Evolutionary conservation across 1,140 invertebrate species (phyloP), one percentile per base, ranked within the genome.

Genomic region (Neodiprion pinetum): DNA sequence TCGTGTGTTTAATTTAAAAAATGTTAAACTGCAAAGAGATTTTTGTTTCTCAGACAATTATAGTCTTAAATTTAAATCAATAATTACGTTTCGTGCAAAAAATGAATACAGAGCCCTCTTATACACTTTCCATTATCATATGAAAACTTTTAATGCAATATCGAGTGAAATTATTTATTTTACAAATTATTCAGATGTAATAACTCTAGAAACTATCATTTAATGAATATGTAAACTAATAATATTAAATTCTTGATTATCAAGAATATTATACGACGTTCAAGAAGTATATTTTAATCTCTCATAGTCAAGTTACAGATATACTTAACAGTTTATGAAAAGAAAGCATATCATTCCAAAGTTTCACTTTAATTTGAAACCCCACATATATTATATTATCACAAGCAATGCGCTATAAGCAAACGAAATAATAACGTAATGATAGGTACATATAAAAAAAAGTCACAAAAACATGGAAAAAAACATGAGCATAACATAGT

Each of bases 241-340:
- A 40, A 40, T 40, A 40, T 5, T 40, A 40, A 40, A 40, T 40
- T 40, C 28, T 40, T 40, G 28, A 40, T 40, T 40, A 40, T 40
- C 28, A 40, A 40, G 28, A 40, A 40, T 40, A 40, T 40, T 61
- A 61, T 61, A 61, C 53, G 7, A 14, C 11, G 11, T 61, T 61
- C n/a, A 61, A 61, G n/a, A 17, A 61, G 53, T 61, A 61, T 61
- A 61, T 61, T 61, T 61, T 61, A 61, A 17, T 61, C n/a, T 61
- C 53, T 17, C 1, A 9, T 61, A 61, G n/a, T 61, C n/a, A 5
- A 40, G 53, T 61, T 17, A 61, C 11, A 61, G n/a, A 14, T 61
- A 17, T 61, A 61, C 8, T 14, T 61, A 17, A 61, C 53, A 61
- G 53, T 61, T 9, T 61, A 14, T 14, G 9, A 61, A 61, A 17